Conservation (phyloP, 2,797 vertebrate genomes). For the Premnoplex brunnescens region DNA sequence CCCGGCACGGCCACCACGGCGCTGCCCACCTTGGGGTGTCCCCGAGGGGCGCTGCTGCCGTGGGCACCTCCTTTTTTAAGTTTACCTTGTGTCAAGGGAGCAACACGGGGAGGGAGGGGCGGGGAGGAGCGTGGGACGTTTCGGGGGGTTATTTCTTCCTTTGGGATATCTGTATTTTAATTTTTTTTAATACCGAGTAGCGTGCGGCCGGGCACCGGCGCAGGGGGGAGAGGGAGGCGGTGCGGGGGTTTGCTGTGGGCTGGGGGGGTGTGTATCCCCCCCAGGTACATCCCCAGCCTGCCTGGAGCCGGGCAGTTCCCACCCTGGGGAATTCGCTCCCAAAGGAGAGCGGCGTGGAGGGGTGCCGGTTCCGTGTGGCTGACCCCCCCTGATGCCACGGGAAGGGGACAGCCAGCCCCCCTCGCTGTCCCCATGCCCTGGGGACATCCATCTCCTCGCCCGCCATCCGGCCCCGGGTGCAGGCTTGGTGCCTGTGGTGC, state of each 20-base stretch:
- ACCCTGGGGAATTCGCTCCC: slow-evolving; percentile 73
- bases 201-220: slow-evolving; percentile 30
- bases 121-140: neutral
- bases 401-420: neutral
- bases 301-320: neutral
- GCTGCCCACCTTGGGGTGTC: neutral
- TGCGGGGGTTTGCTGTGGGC: neutral
- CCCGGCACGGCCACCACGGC: neutral
- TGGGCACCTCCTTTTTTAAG: slow-evolving; percentile 55
- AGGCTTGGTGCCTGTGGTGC: slow-evolving; percentile 59
- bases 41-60: neutral
- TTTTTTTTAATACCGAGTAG: slow-evolving; percentile 73
- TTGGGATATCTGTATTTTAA: slow-evolving; percentile 57
- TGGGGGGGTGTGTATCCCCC: too few species aligned
- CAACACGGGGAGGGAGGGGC: slow-evolving; percentile 55
- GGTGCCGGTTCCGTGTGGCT: neutral
- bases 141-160: slow-evolving; percentile 17
- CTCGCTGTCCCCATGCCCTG: neutral
- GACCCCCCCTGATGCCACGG: neutral
- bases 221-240: neutral
- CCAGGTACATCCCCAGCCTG: neutral
- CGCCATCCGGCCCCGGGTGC: neutral
- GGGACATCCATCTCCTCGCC: neutral
- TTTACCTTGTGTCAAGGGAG: slow-evolving; percentile 85
- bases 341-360: slow-evolving; percentile 63